A percentile compares a stretch with the other conserved stretches of the same genome.
Evolutionary conservation across 2,797 vertebrate species (phyloP).

Genomic region (Bucorvus abyssinicus): DNA sequence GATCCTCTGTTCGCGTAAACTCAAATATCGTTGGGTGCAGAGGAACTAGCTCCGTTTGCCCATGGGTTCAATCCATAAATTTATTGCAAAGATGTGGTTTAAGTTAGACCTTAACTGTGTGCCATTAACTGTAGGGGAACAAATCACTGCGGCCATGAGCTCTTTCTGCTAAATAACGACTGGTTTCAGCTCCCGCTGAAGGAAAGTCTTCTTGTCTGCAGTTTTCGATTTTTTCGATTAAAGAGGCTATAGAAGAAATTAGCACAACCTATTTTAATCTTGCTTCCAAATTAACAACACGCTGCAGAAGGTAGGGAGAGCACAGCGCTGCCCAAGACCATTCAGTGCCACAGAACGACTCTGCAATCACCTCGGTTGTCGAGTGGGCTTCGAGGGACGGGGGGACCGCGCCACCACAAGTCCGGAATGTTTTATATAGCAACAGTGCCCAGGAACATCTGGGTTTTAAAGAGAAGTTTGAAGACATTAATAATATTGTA

Average conservation of each 20-base stretch:
- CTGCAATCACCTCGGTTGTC: too few species aligned
- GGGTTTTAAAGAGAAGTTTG: not conserved
- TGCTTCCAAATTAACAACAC: too few species aligned
- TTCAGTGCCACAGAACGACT: too few species aligned
- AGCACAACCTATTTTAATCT: too few species aligned
- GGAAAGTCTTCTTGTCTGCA: not conserved
- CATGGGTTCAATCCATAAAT: not conserved
- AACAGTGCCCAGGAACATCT: not conserved
- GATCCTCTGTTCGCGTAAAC: not conserved
- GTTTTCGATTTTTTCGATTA: too few species aligned
- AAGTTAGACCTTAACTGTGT: not conserved
- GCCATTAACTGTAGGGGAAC: not conserved
- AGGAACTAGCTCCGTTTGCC: not conserved
- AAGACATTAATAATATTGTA: constrained; percentile 33
- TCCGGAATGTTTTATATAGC: not conserved
- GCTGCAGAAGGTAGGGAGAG: too few species aligned
- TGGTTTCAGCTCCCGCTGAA: not conserved
- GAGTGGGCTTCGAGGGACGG: too few species aligned
- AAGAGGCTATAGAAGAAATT: too few species aligned
- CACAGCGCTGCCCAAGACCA: too few species aligned
- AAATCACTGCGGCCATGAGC: not conserved
- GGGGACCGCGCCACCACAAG: too few species aligned
- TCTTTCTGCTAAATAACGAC: constrained; percentile 12
- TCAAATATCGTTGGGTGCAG: not conserved
- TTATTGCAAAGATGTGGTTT: not conserved